A percentile compares a stretch with the other conserved stretches of the same genome.
These are phyloP conservation scores for Heliconius hortense DNA, from an alignment of 2,888 invertebrate species.

Conservation along the genomic window DNA sequence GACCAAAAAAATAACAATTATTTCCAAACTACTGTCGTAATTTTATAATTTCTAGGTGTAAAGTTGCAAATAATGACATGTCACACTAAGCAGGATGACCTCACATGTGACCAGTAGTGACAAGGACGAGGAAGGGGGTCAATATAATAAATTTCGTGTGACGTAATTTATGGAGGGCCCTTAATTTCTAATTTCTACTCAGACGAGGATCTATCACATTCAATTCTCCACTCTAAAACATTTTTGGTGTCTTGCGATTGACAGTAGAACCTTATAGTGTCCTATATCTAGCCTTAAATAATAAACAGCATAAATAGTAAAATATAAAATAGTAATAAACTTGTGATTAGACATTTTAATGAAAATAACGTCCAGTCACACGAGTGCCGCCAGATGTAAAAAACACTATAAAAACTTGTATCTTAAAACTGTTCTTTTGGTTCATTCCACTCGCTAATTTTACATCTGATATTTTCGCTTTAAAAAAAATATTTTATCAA, in stretches of 20 bases:
- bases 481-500: conserved; percentile 4
- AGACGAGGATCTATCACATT: conserved; percentile 56
- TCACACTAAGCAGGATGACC: background rate
- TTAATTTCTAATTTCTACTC: conserved; percentile 33
- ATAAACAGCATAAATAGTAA: conserved; percentile 31
- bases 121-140: too few relatives aligned
- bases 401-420: background rate
- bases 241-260: conserved; percentile 66
- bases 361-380: background rate
- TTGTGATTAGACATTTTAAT: conserved; percentile 30
- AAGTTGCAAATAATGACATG: background rate
- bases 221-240: conserved; percentile 57
- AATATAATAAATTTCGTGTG: conserved; percentile 3
- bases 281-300: conserved; percentile 33
- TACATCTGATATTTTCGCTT: background rate
- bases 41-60: background rate
- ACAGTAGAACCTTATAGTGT: conserved; percentile 51
- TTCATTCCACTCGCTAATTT: background rate
- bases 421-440: background rate
- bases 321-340: conserved; percentile 37
- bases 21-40: background rate
- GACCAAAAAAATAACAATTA: background rate
- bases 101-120: background rate
- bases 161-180: background rate
- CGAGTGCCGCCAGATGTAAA: conserved; percentile 12